These are phyloP conservation scores for Pocillopora verrucosa DNA, from an alignment of 64 coral and sea anemone species.

Conservation along the genomic window DNA sequence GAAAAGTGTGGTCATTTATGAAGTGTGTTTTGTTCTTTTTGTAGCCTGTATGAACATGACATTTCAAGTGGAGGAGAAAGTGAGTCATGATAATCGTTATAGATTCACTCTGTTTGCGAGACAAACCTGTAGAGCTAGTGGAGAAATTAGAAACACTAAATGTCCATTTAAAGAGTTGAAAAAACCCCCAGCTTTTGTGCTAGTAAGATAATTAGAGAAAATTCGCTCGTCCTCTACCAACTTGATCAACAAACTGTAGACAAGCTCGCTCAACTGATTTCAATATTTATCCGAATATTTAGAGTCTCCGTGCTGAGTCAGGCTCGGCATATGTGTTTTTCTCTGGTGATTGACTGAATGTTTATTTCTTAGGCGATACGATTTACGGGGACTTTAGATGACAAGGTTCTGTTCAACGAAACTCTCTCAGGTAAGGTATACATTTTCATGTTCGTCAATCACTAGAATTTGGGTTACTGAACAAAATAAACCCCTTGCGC, in stretches of 20 bases:
- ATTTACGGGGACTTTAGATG: slow-evolving; percentile 12
- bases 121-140: not conserved
- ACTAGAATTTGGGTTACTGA: not conserved
- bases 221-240: too few species aligned
- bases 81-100: not conserved
- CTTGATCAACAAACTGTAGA: too few species aligned
- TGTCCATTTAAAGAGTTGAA: not conserved
- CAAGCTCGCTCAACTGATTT: too few species aligned
- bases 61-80: not conserved
- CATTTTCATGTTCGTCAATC: not conserved
- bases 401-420: not conserved
- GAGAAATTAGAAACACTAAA: not conserved
- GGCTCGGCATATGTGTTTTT: too few species aligned
- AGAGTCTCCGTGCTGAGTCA: too few species aligned
- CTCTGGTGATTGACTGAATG: not conserved
- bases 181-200: not conserved
- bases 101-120: not conserved
- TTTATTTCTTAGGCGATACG: not conserved
- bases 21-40: not conserved
- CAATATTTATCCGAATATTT: too few species aligned
- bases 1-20: not conserved
- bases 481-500: not conserved
- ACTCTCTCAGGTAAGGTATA: slow-evolving; percentile 19
- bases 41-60: slow-evolving; percentile 11
- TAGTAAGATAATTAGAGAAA: not conserved